A percentile compares a stretch with the other conserved stretches of the same genome.
Conservation (phyloP, 1,140 invertebrate species). For the Dreissena polymorpha region DNA sequence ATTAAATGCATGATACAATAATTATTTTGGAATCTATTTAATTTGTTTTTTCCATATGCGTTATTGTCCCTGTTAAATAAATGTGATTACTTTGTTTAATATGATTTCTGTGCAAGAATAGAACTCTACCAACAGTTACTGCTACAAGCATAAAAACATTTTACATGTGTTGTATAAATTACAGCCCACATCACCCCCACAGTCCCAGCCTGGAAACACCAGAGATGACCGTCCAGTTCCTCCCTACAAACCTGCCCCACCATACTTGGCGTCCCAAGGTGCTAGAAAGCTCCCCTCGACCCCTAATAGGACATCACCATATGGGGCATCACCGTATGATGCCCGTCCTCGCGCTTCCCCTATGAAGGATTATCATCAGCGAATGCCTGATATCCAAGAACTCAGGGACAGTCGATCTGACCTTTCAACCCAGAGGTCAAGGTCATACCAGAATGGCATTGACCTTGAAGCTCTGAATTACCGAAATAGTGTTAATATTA, state of each 20-base stretch:
- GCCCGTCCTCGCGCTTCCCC: slow-evolving; percentile 56
- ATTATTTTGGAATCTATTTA: too few relatives aligned
- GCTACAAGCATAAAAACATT: too few relatives aligned
- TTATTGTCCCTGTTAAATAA: too few relatives aligned
- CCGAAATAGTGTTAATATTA: slow-evolving; percentile 35
- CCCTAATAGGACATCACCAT: slow-evolving; percentile 61
- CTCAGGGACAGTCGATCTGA: slow-evolving; percentile 43
- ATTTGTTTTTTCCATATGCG: too few relatives aligned
- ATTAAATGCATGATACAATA: too few relatives aligned
- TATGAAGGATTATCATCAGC: slow-evolving; percentile 42
- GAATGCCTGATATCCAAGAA: slow-evolving; percentile 55
- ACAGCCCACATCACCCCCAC: slow-evolving; percentile 50
- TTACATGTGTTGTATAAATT: slow-evolving; percentile 8
- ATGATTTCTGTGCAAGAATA: too few relatives aligned
- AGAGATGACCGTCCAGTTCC: slow-evolving; percentile 58
- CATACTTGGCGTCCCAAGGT: slow-evolving; percentile 39
- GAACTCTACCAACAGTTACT: too few relatives aligned
- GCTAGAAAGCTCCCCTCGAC: slow-evolving; percentile 59
- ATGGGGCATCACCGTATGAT: slow-evolving; percentile 60
- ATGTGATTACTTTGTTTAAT: too few relatives aligned
- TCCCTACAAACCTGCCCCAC: slow-evolving; percentile 65
- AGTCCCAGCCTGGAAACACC: slow-evolving; percentile 1
- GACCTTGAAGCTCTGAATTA: slow-evolving; percentile 32
- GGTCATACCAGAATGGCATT: slow-evolving; percentile 31
- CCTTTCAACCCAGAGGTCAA: slow-evolving; percentile 36